Base-by-base conservation (phyloP, 1,140 invertebrate species). In the Lycorma delicatula region DNA sequence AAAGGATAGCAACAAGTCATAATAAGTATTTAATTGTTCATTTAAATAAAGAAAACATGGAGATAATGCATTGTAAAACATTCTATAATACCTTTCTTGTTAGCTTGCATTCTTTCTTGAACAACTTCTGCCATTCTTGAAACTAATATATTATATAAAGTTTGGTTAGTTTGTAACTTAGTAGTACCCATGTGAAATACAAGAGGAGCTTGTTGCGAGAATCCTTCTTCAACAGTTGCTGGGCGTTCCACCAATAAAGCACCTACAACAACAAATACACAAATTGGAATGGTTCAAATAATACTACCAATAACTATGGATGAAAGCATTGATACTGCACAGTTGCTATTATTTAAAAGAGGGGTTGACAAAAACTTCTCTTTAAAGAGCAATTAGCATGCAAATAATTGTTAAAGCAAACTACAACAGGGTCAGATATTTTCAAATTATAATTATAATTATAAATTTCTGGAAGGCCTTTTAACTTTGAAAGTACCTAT, bases 161-260 rank as follows among this genome's bases (percentile, higher is more conserved):
- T 81, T 2, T 86, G 71, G 69, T 98, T 99, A 1, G 77, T 75
- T 20, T 75, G 72, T 0, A 93, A 90, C 13, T 75, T 75, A 62
- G 85, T 89, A 67, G 97, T 87, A 0, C 97, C 97, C 77, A 88
- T 98, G 74, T 98, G 91, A 69, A 93, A 97, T 0, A 95, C 89
- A 2, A 97, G 70, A 0, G 93, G 93, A 4, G 93, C 92, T 65
- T 89, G 87, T 67, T 92, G 87, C 46, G 87, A 87, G 69, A 94
- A 97, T 1, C 93, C 92, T 70, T 97, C 93, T 62, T 96, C 92
- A 27, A 97, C 83, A 62, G 88, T 86, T 1, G 93, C 87, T 12
- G 92, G 90, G 60, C 93, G 73, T 76, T 97, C 93, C 23, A 98
- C 87, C 7, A 95, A 70, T 31, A 97, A 70, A 12, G 93, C 91